These are phyloP conservation scores for Phenganax subtilis DNA, from an alignment of 92 coral and sea anemone species.

Conservation along the genomic window DNA sequence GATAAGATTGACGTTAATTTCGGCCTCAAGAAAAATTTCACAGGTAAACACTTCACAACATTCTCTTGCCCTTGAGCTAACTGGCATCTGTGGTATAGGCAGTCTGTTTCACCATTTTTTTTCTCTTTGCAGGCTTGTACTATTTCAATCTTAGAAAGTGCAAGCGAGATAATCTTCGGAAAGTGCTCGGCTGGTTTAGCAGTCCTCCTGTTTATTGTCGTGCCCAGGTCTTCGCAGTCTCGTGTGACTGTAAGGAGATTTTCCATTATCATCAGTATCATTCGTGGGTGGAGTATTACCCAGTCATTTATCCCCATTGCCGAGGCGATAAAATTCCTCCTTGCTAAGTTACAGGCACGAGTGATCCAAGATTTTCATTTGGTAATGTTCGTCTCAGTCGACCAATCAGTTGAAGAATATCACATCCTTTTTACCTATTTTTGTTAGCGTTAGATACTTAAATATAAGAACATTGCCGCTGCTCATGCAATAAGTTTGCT, in stretches of 20 bases:
- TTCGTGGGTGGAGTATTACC: conserved; percentile 6
- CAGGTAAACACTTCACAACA: background rate
- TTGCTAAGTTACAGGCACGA: background rate
- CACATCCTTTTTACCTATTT: no score
- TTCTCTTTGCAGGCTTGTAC: conserved; percentile 18
- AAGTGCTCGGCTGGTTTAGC: conserved; percentile 34
- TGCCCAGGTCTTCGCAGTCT: conserved; percentile 21
- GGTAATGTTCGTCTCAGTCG: no score
- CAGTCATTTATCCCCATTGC: background rate
- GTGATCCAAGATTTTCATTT: no score
- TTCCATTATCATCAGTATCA: conserved; percentile 24
- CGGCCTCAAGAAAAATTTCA: conserved; percentile 15
- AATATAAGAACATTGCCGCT: no score
- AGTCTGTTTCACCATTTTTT: background rate
- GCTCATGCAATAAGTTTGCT: no score
- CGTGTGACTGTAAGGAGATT: background rate
- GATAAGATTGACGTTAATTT: conserved; percentile 22
- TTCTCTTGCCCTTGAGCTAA: no score
- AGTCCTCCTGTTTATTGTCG: conserved; percentile 28
- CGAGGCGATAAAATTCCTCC: background rate
- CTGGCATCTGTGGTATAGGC: no score
- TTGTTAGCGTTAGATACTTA: no score
- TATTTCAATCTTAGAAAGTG: conserved; percentile 29
- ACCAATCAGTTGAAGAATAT: no score
- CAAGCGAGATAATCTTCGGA: conserved; percentile 23